Percentiles rank a stretch among this genome's conserved stretches.
Evolutionary conservation across 2,888 invertebrate genomes (phyloP).

Genomic region (Anorthoa munda): DNA sequence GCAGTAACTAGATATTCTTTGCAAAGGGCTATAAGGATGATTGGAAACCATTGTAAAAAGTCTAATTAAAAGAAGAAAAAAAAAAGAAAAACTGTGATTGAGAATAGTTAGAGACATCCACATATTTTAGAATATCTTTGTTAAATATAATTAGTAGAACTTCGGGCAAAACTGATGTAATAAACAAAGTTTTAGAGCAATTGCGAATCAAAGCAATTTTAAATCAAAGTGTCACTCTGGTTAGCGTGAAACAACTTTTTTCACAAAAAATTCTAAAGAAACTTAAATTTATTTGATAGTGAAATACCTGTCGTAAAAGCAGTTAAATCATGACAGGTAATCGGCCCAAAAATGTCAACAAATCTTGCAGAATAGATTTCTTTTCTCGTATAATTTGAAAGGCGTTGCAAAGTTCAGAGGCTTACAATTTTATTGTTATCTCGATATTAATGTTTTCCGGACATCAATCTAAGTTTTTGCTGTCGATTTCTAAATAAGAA

Average conservation of each 20-base stretch:
- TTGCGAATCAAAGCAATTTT: neutral
- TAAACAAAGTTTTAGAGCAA: neutral
- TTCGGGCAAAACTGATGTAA: neutral
- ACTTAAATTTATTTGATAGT: neutral
- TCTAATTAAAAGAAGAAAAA: no score
- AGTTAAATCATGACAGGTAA: slow-evolving; percentile 20
- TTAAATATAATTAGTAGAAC: neutral
- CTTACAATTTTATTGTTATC: slow-evolving; percentile 33
- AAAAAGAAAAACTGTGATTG: no score
- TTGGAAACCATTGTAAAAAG: no score
- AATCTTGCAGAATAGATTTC: slow-evolving; percentile 4
- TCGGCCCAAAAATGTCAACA: slow-evolving; percentile 28
- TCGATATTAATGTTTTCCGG: slow-evolving; percentile 50
- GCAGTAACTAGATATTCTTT: no score
- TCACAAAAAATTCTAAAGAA: neutral
- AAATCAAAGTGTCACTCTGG: slow-evolving; percentile 10
- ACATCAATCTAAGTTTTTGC: slow-evolving; percentile 38
- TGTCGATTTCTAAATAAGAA: slow-evolving; percentile 26
- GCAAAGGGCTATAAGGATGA: no score
- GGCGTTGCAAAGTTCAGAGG: slow-evolving; percentile 30
- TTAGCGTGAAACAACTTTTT: slow-evolving; percentile 11
- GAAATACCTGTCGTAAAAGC: slow-evolving; percentile 14
- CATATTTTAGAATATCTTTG: no score
- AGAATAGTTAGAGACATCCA: no score
- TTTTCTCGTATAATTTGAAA: slow-evolving; percentile 11